Base-by-base conservation (phyloP, 2,797 vertebrate genomes). In the Adelosebastes latens region DNA sequence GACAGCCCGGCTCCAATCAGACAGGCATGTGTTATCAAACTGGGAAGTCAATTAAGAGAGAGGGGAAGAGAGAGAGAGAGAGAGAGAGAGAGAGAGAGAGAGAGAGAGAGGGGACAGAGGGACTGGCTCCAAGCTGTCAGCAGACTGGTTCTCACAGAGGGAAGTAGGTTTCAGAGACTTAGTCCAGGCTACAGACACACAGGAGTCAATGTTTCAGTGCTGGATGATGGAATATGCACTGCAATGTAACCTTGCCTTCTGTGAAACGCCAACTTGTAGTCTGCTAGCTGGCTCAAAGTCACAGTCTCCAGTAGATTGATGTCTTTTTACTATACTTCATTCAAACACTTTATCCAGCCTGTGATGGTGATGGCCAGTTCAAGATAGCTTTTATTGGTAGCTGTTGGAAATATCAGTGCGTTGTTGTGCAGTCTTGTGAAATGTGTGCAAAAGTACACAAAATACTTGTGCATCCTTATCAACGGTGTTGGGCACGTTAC, bases 21-120 rank as follows among this genome's bases (percentile, higher is more conserved):
- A 94, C 94, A 93, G 95, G 87, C 92, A 92, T 88, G 93, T 93
- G 93, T 95, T 96, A 96, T 96, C 95, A 96, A 95, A 95, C 93
- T 91, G 92, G 91, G 94, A 89, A 95, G 95, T 96, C 94, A 95
- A 96, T 96, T 95, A 95, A 94, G 89, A 91, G 89, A 87, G 92
- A 85, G 83, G 58, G 81, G n/a, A 34, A 77, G 78, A 82, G 77
- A 76, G 82, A 74, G 70, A 61, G 56, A n/a, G 53, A 16, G 31
- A 20, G 80, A 2, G 73, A 61, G 55, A n/a, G 42, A 12, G 22
- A 20, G 80, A 61, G 55, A n/a, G 52, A 14, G 29, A 18, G 80
- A 60, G 55, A n/a, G 52, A 16, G 29, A 20, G 80, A 2, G 71
- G 72, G 80, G 86, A 78, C 72, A 81, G 80, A 85, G 88, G 81